A percentile compares a stretch with the other conserved stretches of the same genome.
Conservation (phyloP, 2,888 invertebrate genomes). For the Lasioglossum marginatum region DNA sequence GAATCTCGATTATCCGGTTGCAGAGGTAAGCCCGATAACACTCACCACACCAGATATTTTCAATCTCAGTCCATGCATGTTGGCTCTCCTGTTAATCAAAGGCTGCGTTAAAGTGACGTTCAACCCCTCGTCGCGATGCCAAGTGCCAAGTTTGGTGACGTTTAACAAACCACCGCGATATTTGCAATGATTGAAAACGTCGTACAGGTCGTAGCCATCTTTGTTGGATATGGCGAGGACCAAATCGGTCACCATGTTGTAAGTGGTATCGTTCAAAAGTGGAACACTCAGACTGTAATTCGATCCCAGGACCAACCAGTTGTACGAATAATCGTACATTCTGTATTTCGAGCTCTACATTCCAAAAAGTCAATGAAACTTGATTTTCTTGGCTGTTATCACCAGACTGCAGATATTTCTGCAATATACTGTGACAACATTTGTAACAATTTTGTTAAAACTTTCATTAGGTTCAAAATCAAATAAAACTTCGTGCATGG, state of each 20-base stretch:
- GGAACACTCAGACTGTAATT: slow-evolving; percentile 59
- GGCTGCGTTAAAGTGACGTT: slow-evolving; percentile 67
- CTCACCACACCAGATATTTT: slow-evolving; percentile 75
- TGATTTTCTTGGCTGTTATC: not conserved
- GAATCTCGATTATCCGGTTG: not conserved
- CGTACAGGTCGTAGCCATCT: slow-evolving; percentile 69
- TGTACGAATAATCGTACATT: slow-evolving; percentile 73
- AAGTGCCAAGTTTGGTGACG: slow-evolving; percentile 73
- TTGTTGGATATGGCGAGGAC: slow-evolving; percentile 64
- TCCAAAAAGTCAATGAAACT: not conserved
- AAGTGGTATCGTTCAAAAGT: slow-evolving; percentile 72
- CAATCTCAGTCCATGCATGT: slow-evolving; percentile 76
- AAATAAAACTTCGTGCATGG: too few species aligned
- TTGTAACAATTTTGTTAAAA: not conserved
- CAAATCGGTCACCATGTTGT: slow-evolving; percentile 74
- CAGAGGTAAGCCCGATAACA: slow-evolving; percentile 12
- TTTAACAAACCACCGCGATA: slow-evolving; percentile 74
- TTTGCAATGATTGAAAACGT: slow-evolving; percentile 76
- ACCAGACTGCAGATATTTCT: not conserved
- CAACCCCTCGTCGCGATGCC: slow-evolving; percentile 66
- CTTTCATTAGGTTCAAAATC: not conserved
- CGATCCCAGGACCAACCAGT: slow-evolving; percentile 75
- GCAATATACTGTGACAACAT: not conserved
- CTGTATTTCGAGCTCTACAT: slow-evolving; percentile 67
- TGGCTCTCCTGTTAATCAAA: slow-evolving; percentile 71